A percentile compares a stretch with the other conserved stretches of the same genome.
Conservation (phyloP, 2,113 vertebrate species). For the Plectropomus leopardus region DNA sequence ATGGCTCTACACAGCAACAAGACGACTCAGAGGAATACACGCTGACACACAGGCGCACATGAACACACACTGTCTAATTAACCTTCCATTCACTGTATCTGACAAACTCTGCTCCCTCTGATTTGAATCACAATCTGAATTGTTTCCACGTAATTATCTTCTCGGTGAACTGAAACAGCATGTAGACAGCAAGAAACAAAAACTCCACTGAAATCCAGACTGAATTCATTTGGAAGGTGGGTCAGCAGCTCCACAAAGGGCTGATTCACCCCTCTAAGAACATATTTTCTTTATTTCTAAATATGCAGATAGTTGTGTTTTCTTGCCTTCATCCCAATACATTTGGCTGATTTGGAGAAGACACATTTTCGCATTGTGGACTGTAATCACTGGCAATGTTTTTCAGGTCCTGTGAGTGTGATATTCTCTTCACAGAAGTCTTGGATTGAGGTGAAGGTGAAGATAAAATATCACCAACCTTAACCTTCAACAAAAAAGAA, state of each 20-base stretch:
- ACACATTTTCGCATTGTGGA: too few species aligned
- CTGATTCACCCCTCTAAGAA: not conserved
- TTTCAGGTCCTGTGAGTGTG: too few species aligned
- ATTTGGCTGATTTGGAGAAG: not conserved
- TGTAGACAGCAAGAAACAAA: not conserved
- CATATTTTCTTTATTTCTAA: not conserved
- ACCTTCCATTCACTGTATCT: constrained; percentile 33
- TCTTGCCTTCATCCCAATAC: not conserved
- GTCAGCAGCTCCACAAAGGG: not conserved
- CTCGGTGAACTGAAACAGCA: constrained; percentile 1
- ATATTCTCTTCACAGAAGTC: not conserved
- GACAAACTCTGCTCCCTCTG: constrained; percentile 12
- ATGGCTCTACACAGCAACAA: not conserved
- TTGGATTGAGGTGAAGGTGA: too few species aligned
- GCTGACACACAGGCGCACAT: not conserved
- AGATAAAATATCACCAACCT: too few species aligned
- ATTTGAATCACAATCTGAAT: constrained; percentile 28
- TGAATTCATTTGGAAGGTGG: not conserved
- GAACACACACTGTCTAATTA: constrained; percentile 41
- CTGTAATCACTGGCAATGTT: too few species aligned
- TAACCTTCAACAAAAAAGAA: too few species aligned
- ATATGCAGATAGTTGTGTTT: not conserved
- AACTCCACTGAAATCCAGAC: not conserved
- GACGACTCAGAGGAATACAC: constrained; percentile 15
- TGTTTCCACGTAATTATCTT: constrained; percentile 27